A percentile compares a stretch with the other conserved stretches of the same genome.
Conservation (phyloP, 2,797 vertebrate genomes). For the Peromyscus eremicus region DNA sequence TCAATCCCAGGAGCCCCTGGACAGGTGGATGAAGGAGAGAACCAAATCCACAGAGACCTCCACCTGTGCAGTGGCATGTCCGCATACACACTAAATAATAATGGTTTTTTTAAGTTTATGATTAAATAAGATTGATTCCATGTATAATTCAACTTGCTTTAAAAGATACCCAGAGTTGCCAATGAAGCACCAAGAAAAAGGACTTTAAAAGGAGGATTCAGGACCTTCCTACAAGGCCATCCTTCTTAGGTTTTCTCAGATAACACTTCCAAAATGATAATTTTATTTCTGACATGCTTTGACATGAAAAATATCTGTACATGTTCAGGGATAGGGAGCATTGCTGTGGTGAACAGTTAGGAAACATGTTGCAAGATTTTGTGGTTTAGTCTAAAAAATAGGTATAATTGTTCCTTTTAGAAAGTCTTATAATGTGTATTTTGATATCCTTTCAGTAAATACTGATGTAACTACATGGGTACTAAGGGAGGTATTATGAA, state of each 20-base stretch:
- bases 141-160: constrained; percentile 75
- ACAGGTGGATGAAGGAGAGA: not conserved
- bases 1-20: not conserved
- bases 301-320: not conserved
- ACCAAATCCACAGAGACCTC: not conserved
- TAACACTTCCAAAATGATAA: constrained; percentile 53
- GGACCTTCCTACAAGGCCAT: constrained; percentile 62
- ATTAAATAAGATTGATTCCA: constrained; percentile 68
- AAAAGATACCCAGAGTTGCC: constrained; percentile 80
- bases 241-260: constrained; percentile 50
- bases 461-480: constrained; percentile 66
- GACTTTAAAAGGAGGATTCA: constrained; percentile 68
- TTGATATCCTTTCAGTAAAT: constrained; percentile 78
- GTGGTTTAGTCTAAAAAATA: constrained; percentile 79
- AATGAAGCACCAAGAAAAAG: constrained; percentile 83
- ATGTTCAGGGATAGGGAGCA: constrained; percentile 32
- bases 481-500: constrained; percentile 76
- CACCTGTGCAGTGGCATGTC: not conserved
- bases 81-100: not conserved
- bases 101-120: constrained; percentile 21
- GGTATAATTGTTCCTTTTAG: constrained; percentile 81
- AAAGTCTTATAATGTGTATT: constrained; percentile 69
- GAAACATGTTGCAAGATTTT: constrained; percentile 73
- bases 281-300: constrained; percentile 59
- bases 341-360: constrained; percentile 74